Evolutionary conservation across 2,113 vertebrate species (phyloP).

Genomic region (Mus spicilegus): DNA sequence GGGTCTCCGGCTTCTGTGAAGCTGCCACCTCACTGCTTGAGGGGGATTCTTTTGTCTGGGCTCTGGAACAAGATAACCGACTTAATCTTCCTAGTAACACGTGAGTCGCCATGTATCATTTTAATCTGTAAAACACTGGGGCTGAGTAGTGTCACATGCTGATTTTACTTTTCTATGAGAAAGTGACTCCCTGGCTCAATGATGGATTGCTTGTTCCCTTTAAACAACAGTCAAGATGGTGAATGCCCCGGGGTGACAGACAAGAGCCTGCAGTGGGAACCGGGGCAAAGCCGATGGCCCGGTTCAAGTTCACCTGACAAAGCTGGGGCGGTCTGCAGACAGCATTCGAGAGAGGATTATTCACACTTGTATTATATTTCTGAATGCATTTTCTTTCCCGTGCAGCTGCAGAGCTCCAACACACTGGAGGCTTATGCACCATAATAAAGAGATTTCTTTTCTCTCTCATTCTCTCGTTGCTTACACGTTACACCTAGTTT

Average conservation of each 20-base stretch:
- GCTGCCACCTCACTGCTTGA: constrained; percentile 63
- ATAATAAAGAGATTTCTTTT: constrained; percentile 90
- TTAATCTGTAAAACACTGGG: constrained; percentile 86
- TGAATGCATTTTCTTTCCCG: constrained; percentile 86
- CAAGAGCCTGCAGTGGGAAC: constrained; percentile 84
- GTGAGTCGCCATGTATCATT: constrained; percentile 87
- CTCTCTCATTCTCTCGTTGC: constrained; percentile 79
- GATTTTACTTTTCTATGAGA: constrained; percentile 87
- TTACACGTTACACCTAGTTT: constrained; percentile 82
- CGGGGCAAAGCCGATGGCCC: constrained; percentile 84
- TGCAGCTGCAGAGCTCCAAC: constrained; percentile 87
- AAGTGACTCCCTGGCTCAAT: constrained; percentile 84
- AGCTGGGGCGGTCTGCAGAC: constrained; percentile 85
- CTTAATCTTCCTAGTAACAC: constrained; percentile 88
- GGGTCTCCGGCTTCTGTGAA: constrained; percentile 72
- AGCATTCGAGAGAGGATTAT: constrained; percentile 89
- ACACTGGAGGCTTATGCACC: constrained; percentile 86
- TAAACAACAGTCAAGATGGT: constrained; percentile 88
- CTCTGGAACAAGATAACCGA: constrained; percentile 82
- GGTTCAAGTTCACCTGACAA: constrained; percentile 91
- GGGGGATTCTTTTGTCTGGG: constrained; percentile 83
- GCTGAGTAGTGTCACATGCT: constrained; percentile 86
- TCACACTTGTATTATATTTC: constrained; percentile 88
- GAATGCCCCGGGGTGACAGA: constrained; percentile 89
- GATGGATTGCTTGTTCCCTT: constrained; percentile 88